Conservation (phyloP, 2,888 invertebrate genomes). For the Bombylius major region DNA sequence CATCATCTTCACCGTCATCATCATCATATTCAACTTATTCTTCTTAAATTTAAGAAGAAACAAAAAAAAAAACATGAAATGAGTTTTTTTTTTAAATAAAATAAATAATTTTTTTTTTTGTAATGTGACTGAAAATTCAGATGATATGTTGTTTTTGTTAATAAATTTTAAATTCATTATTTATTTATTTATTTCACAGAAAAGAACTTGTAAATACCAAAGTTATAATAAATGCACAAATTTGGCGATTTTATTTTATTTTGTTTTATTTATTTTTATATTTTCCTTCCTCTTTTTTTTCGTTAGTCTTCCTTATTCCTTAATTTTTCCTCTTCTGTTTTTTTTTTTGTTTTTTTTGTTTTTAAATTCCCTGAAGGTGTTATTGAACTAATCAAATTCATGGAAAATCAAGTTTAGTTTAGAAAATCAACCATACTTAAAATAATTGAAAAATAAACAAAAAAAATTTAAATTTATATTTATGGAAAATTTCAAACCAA, state of each 20-base stretch:
- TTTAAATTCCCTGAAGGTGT: too few relatives aligned
- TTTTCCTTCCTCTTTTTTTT: too few relatives aligned
- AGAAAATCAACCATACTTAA: too few relatives aligned
- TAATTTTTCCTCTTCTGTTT: too few relatives aligned
- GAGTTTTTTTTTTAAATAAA: background rate
- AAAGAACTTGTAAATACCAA: background rate
- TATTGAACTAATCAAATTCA: too few relatives aligned
- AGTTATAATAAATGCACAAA: background rate
- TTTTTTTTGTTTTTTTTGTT: too few relatives aligned
- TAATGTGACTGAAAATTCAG: background rate
- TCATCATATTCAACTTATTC: conserved; percentile 9
- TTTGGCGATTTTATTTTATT: background rate
- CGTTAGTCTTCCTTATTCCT: too few relatives aligned
- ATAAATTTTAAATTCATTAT: background rate
- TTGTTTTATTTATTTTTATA: background rate
- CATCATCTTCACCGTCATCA: conserved; percentile 18
- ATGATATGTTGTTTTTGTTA: background rate
- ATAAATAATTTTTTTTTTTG: conserved; percentile 3
- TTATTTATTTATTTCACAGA: background rate
- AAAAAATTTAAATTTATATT: too few relatives aligned
- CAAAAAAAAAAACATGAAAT: background rate
- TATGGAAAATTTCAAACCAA: too few relatives aligned
- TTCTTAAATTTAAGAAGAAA: background rate
- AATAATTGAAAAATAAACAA: too few relatives aligned
- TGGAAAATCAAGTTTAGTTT: too few relatives aligned